A percentile compares a stretch with the other conserved stretches of the same genome.
Evolutionary conservation across 2,888 invertebrate genomes (phyloP).

Genomic region (Cephus rjabovi): DNA sequence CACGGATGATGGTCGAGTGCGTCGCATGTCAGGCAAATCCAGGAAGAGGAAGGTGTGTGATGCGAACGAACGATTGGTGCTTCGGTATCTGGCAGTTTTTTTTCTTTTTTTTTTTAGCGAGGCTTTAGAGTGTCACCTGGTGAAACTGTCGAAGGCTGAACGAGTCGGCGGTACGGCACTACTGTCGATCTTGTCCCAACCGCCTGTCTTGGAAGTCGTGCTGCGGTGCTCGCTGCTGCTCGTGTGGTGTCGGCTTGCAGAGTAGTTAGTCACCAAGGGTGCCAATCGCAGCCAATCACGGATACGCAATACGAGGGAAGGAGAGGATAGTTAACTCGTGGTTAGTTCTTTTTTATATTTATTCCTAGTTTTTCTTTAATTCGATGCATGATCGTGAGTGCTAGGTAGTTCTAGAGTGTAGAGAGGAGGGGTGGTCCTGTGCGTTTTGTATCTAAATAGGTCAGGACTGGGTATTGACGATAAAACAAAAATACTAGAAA

Average conservation of each 20-base stretch:
- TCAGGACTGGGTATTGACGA: background rate
- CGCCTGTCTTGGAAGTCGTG: slow-evolving; percentile 60
- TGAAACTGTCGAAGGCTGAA: slow-evolving; percentile 64
- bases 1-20: background rate
- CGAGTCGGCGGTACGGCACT: slow-evolving; percentile 49
- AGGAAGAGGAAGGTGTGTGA: background rate
- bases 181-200: slow-evolving; percentile 55
- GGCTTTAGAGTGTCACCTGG: slow-evolving; percentile 57
- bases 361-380: background rate
- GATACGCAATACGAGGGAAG: slow-evolving; percentile 19
- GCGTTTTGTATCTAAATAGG: background rate
- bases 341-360: slow-evolving; percentile 36
- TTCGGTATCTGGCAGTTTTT: background rate
- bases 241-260: slow-evolving; percentile 62
- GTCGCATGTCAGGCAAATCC: background rate
- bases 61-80: background rate
- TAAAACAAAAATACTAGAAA: background rate
- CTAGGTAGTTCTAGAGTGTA: background rate
- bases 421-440: no score
- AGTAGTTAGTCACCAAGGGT: slow-evolving; percentile 53
- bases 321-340: slow-evolving; percentile 41
- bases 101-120: slow-evolving; percentile 10
- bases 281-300: slow-evolving; percentile 49
- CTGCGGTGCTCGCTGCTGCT: slow-evolving; percentile 64
- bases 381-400: background rate